phyloP scores from a whole-genome alignment of 2,113 vertebrate species.

The Nothobranchius kuhntae region DNA sequence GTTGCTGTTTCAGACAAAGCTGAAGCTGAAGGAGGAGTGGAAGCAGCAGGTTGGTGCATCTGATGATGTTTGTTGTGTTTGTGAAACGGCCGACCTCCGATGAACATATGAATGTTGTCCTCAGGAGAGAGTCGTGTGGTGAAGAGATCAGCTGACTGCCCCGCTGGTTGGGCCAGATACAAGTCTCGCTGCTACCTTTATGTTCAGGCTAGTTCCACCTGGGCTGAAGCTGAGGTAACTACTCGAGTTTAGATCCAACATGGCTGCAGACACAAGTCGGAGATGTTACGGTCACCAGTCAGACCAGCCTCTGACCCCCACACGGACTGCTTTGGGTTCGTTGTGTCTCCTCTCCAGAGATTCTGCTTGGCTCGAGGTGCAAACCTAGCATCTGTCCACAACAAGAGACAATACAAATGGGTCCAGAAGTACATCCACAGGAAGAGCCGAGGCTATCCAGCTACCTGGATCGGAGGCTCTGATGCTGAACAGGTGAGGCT shows the following conservation, averaged over 20 bases:
- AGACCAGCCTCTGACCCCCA: too few relatives aligned
- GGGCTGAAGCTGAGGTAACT: conserved; percentile 10
- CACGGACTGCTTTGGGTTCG: too few relatives aligned
- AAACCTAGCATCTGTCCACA: conserved; percentile 8
- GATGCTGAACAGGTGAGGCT: neutral
- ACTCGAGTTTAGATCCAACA: neutral
- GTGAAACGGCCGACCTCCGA: too few relatives aligned
- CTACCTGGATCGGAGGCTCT: neutral
- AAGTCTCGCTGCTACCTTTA: neutral
- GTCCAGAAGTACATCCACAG: neutral
- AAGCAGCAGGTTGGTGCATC: too few relatives aligned
- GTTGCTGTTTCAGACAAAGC: neutral
- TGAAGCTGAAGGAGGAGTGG: too few relatives aligned
- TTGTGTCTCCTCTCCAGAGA: neutral
- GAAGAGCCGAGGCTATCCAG: rapidly evolving
- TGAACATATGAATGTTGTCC: neutral
- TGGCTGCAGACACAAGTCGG: neutral
- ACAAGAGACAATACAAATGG: rapidly evolving
- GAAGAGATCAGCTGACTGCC: neutral
- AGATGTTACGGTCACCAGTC: too few relatives aligned
- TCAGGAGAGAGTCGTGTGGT: neutral
- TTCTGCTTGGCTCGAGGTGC: neutral
- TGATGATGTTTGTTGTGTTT: too few relatives aligned
- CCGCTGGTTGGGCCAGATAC: neutral
- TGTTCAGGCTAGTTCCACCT: neutral